Evolutionary conservation across 2,113 vertebrate species (phyloP).

Genomic region (Athene noctua): DNA sequence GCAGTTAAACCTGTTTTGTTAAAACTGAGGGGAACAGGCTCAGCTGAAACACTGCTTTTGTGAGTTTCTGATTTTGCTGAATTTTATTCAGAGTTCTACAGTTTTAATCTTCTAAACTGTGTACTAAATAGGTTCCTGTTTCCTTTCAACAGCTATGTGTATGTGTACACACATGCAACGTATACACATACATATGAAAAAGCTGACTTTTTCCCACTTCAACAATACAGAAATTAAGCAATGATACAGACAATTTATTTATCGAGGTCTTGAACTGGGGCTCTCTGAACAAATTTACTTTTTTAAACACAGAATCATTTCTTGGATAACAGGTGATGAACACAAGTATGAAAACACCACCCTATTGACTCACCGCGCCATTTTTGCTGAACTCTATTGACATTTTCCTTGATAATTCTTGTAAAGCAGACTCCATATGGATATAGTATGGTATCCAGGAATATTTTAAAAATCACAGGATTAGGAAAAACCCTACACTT

Average conservation of each 20-base stretch:
- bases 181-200: background rate
- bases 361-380: background rate
- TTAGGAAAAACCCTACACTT: background rate
- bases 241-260: background rate
- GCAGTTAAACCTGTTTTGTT: background rate
- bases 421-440: background rate
- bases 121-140: background rate
- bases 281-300: background rate
- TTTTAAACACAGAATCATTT: background rate
- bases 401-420: background rate
- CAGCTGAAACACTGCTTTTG: background rate
- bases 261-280: background rate
- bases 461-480: background rate
- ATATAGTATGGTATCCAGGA: background rate
- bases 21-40: background rate
- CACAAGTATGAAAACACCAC: background rate
- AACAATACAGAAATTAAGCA: background rate
- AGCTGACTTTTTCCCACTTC: background rate
- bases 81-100: background rate
- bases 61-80: background rate
- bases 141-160: background rate
- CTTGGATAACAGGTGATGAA: background rate
- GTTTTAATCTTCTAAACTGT: background rate
- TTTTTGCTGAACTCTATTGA: background rate
- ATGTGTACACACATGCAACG: fast-evolving